phyloP scores from a whole-genome alignment of 1,140 invertebrate species.

The Cylas formicarius region DNA sequence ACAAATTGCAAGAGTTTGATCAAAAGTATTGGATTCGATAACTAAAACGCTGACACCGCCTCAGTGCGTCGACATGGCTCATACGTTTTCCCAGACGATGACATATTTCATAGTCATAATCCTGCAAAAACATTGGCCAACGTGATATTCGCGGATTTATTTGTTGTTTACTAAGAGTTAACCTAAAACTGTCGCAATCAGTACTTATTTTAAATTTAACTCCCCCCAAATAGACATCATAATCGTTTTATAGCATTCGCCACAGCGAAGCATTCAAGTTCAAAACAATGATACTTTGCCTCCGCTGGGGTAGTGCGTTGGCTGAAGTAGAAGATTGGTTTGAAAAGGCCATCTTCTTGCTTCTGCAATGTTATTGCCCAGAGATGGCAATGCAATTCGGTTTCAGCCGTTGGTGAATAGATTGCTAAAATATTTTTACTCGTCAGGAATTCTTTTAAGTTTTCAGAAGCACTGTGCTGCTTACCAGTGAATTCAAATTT shows the following conservation, averaged over 20 bases:
- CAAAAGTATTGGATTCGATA: neutral
- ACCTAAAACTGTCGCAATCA: constrained; percentile 8
- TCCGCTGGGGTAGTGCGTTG: constrained; percentile 7
- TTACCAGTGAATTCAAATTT: constrained; percentile 6
- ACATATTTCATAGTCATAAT: constrained; percentile 9
- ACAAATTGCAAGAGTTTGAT: too few species aligned
- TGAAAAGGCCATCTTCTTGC: constrained; percentile 11
- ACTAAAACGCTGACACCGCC: constrained; percentile 4
- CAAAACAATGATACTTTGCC: constrained; percentile 4
- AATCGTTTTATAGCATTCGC: constrained; percentile 3
- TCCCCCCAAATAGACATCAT: constrained; percentile 1
- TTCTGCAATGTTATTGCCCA: constrained; percentile 14
- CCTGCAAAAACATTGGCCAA: neutral
- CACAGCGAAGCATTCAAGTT: constrained; percentile 3
- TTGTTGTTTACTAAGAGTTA: constrained; percentile 3
- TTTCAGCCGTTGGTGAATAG: constrained; percentile 15
- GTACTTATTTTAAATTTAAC: constrained; percentile 7
- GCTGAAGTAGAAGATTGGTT: constrained; percentile 12
- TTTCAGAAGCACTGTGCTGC: constrained; percentile 2
- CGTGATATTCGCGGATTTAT: constrained; percentile 4
- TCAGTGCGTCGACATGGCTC: constrained; percentile 4
- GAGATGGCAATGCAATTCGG: constrained; percentile 16
- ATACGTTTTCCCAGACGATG: too few species aligned
- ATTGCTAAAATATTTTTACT: constrained; percentile 9
- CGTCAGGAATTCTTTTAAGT: constrained; percentile 8